Conservation (phyloP, 2,113 vertebrate species). For the Thalassarche chlororhynchos region DNA sequence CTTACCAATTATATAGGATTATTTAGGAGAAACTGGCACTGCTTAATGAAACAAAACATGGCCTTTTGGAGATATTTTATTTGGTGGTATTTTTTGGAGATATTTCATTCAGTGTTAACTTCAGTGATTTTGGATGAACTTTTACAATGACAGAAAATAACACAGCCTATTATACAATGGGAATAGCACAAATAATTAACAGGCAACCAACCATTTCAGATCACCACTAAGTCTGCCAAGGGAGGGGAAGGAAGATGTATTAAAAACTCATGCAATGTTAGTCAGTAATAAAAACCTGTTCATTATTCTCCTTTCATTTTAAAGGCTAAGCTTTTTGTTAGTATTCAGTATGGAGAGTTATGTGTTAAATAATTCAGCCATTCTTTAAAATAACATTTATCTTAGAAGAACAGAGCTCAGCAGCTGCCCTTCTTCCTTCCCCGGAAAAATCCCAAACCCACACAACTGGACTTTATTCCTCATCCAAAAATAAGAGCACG, state of each 20-base stretch:
- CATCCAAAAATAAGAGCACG: background rate
- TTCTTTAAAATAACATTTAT: conserved; percentile 20
- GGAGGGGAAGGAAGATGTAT: background rate
- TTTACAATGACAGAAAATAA: conserved; percentile 23
- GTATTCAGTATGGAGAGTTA: background rate
- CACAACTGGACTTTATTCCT: background rate
- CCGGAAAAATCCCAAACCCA: background rate
- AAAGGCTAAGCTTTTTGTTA: background rate
- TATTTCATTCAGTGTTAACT: background rate
- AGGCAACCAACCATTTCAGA: conserved; percentile 38
- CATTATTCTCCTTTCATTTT: background rate
- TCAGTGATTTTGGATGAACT: conserved; percentile 25
- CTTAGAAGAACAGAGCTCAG: background rate
- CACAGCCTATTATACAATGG: conserved; percentile 1
- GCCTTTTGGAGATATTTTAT: background rate
- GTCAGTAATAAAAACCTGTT: conserved; percentile 25
- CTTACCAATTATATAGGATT: background rate
- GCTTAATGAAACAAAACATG: conserved; percentile 8
- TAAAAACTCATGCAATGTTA: conserved; percentile 9
- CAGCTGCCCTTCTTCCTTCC: background rate
- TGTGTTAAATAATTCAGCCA: background rate
- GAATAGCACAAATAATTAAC: conserved; percentile 53
- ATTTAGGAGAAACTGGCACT: background rate
- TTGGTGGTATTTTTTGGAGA: background rate
- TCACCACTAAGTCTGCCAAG: conserved; percentile 6